Base-by-base conservation (phyloP, 2,888 invertebrate genomes). In the Diaprepes abbreviatus region DNA sequence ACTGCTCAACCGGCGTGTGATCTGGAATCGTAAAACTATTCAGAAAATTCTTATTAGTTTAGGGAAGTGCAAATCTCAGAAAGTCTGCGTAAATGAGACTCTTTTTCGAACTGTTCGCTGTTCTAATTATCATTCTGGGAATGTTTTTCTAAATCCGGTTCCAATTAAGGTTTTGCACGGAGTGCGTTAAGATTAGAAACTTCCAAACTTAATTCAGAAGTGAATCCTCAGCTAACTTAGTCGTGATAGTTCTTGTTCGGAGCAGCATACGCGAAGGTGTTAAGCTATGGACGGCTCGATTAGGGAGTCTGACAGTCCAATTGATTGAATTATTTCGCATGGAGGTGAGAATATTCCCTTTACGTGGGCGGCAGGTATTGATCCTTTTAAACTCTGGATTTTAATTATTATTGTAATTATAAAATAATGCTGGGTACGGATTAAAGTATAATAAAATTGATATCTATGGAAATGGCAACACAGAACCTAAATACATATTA, bases 121-220 rank as follows among this genome's bases (percentile, higher is more conserved):
- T 21, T 48, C 54, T 55, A 66, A 70, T 70, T 66, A 66, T 60
- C 60, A 70, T 70, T 65, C 70, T 33, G 65, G 55, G 62, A 66
- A 60, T 70, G 70, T 70, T 70, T 70, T 70, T 70, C 70, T 31
- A 70, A 70, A 71, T 67, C 71, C 66, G 40, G 62, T 71, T 54
- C 71, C 66, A 71, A 67, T 66, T 71, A 66, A 66, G 66, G 63
- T 66, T 71, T 66, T 67, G 62, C 71, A 59, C 63, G 66, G 55
- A 71, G 66, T 66, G 66, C 55, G 71, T 71, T 67, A 63, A 71
- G 71, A 71, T 71, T 71, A 71, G 57, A 58, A 71, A 71, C 63
- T 71, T 71, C 31, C 36, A 66, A 71, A 71, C 71, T 71, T 71
- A 67, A 71, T 67, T 71, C 62, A 21, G 55, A 16, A 62, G 48